phyloP scores from a whole-genome alignment of 2,113 vertebrate genomes.

The Dipodomys spectabilis region DNA sequence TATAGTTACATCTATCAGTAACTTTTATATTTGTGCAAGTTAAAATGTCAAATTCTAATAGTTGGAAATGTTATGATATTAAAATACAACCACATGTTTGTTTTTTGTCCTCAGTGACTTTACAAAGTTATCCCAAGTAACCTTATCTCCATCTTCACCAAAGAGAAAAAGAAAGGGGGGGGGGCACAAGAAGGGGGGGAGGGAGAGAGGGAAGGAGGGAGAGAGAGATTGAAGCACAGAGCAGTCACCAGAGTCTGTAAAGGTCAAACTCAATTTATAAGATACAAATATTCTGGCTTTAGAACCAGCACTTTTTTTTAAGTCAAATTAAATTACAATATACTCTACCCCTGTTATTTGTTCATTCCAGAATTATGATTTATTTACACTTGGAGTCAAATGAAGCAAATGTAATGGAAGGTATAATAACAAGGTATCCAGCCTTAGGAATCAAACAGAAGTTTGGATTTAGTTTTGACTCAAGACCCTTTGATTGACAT shows the following conservation, averaged over 20 bases:
- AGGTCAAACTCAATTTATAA: slow-evolving; percentile 54
- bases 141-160: not conserved
- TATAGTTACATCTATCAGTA: not conserved
- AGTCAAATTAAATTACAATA: slow-evolving; percentile 67
- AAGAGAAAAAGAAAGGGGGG: no score
- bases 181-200: no score
- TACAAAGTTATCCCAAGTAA: not conserved
- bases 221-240: not conserved
- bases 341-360: not conserved
- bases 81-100: not conserved
- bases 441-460: slow-evolving; percentile 70
- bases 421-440: slow-evolving; percentile 73
- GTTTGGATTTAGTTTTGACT: slow-evolving; percentile 83
- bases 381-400: slow-evolving; percentile 58
- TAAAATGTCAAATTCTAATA: slow-evolving; percentile 31
- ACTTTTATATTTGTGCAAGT: not conserved
- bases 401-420: slow-evolving; percentile 70
- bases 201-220: no score
- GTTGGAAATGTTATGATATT: not conserved
- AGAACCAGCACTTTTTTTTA: slow-evolving; percentile 35
- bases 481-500: slow-evolving; percentile 82
- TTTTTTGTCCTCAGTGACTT: not conserved
- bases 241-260: not conserved
- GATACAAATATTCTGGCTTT: slow-evolving; percentile 29
- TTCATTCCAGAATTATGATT: slow-evolving; percentile 60